A percentile compares a stretch with the other conserved stretches of the same genome.
phyloP scores from a whole-genome alignment of 2,113 vertebrate species.

The Misgurnus anguillicaudatus region DNA sequence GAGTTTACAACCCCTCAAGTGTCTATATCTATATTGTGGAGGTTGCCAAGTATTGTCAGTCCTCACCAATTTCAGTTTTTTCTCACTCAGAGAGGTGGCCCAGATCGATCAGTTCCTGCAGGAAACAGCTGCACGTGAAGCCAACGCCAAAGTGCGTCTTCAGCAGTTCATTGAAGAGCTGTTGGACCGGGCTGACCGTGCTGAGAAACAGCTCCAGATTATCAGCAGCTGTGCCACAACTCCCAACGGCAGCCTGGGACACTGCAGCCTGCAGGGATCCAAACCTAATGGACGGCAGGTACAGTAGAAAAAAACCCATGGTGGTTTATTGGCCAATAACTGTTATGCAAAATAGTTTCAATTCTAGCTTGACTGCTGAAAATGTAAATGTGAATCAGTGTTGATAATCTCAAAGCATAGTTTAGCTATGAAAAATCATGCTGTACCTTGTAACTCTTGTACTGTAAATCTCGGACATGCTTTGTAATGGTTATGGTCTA shows the following conservation, averaged over 20 bases:
- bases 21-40: no score
- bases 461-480: background rate
- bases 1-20: no score
- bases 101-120: constrained; percentile 98
- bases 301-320: background rate
- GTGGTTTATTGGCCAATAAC: no score
- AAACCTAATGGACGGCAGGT: constrained; percentile 80
- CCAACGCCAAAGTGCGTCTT: constrained; percentile 93
- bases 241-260: constrained; percentile 89
- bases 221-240: constrained; percentile 96
- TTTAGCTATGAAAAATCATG: no score
- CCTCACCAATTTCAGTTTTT: background rate
- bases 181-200: constrained; percentile 91
- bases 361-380: no score
- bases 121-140: constrained; percentile 92
- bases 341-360: no score
- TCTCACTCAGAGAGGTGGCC: constrained; percentile 84
- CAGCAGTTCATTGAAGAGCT: constrained; percentile 99
- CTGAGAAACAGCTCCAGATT: constrained; percentile 95
- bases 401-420: no score
- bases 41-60: no score
- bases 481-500: background rate
- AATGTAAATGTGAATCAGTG: no score
- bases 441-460: background rate
- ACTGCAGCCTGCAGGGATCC: constrained; percentile 80